phyloP scores from a whole-genome alignment of 1,140 invertebrate genomes.

The Diorhabda sublineata region DNA sequence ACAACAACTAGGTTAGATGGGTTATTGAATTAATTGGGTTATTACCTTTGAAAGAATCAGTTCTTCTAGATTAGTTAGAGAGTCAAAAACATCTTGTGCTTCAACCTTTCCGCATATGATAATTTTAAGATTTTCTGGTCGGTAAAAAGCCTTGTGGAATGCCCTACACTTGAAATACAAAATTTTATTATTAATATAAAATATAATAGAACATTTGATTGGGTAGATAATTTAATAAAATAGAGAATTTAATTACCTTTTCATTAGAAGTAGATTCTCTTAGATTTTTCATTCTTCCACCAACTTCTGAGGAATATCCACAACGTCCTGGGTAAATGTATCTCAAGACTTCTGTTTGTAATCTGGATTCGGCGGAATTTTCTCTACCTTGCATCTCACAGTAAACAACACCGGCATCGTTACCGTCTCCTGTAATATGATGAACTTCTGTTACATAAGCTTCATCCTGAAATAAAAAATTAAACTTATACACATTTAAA shows the following conservation, averaged over 20 bases:
- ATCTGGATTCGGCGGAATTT: conserved; percentile 71
- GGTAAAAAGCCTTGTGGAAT: conserved; percentile 84
- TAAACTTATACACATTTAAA: neutral
- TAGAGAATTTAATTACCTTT: conserved; percentile 57
- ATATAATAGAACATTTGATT: too few species aligned
- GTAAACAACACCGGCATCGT: conserved; percentile 89
- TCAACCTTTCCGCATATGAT: conserved; percentile 80
- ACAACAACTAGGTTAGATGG: too few species aligned
- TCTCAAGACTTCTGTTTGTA: conserved; percentile 58
- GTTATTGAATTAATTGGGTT: too few species aligned
- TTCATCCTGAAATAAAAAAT: conserved; percentile 53
- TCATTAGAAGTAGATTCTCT: conserved; percentile 73
- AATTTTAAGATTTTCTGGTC: conserved; percentile 83
- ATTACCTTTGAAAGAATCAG: conserved; percentile 73
- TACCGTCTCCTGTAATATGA: conserved; percentile 81
- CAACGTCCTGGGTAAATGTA: conserved; percentile 74
- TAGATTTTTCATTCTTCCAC: conserved; percentile 80
- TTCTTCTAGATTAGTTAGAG: conserved; percentile 67
- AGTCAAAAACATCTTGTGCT: conserved; percentile 70
- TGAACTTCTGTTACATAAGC: conserved; percentile 88
- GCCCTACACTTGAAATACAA: conserved; percentile 58
- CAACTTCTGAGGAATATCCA: conserved; percentile 81
- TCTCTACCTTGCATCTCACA: conserved; percentile 88
- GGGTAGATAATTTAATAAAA: too few species aligned
- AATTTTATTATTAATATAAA: conserved; percentile 3